Base-by-base conservation (phyloP, 2,113 vertebrate genomes). In the Ictalurus punctatus region DNA sequence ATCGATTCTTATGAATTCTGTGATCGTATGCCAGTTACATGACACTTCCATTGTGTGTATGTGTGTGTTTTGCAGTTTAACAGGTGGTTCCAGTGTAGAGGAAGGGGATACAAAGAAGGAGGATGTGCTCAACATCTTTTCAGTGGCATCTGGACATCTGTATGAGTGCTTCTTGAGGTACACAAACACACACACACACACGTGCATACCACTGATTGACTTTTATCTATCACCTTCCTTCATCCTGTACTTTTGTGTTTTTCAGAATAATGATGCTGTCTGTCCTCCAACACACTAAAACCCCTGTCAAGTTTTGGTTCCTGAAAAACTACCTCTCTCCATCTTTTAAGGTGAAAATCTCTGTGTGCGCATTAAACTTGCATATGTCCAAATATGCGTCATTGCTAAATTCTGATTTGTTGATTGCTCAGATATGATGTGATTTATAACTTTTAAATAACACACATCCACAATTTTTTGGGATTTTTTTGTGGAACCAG, bases 181-280 rank as follows among this genome's bases (percentile, higher is more conserved):
- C 3, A 65, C 16, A 71, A 30, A 27, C 25, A n/a, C 82, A 71
- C 84, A 84, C 73, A 87, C 71, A n/a, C 85, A 40, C 16, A 13
- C 79, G 1, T 3, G 30, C 14, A n/a, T 48, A 80, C 23, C 25
- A 65, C 81, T 85, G 40, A 25, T 76, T 54, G 25, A 13, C 40
- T 58, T 65, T 81, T 52, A 23, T 65, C 84, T 65, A 48, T 82
- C 58, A 27, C 71, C 30, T 27, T n/a, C 92, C 92, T 86, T 86
- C 84, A 88, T 69, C 44, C 81, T 59, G 86, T 83, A 87, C 37
- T 86, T 30, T 48, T 67, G 92, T 91, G 93, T 88, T 83, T 94
- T 94, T 92, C 95, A 99, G 98, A 96, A 98, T 98, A 93, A 99
- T 99, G 98, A 99, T 99, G 98, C 95, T 99, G 83, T 99, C 98